Conservation (phyloP, 2,113 vertebrate genomes). For the Podarcis muralis region DNA sequence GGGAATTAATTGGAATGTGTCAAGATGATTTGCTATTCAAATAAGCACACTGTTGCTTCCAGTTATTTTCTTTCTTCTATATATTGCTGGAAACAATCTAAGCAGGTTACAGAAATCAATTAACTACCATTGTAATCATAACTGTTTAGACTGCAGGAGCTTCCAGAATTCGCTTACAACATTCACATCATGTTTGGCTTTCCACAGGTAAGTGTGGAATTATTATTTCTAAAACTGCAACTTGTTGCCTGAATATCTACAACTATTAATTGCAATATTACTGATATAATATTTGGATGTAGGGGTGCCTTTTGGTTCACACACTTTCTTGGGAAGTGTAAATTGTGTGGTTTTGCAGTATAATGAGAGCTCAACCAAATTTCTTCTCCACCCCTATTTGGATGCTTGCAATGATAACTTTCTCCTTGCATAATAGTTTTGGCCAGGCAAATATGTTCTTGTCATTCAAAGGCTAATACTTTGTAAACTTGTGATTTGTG, state of each 20-base stretch:
- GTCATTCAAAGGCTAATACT: background rate
- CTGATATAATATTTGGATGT: background rate
- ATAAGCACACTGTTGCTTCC: background rate
- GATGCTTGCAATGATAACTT: background rate
- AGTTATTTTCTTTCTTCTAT: background rate
- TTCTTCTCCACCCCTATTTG: no score
- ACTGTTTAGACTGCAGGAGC: background rate
- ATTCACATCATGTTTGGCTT: background rate
- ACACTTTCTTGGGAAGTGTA: no score
- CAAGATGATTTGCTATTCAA: background rate
- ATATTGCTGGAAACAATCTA: background rate
- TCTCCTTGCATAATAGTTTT: background rate
- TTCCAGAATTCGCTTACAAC: background rate
- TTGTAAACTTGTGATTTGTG: background rate
- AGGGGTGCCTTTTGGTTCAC: no score
- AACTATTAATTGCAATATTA: background rate
- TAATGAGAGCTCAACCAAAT: no score
- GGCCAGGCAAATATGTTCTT: background rate
- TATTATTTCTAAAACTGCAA: background rate
- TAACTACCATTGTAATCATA: background rate
- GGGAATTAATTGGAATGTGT: slow-evolving; percentile 1
- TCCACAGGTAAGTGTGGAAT: background rate
- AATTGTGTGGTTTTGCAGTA: no score
- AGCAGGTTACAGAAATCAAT: background rate
- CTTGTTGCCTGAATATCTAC: background rate